These are phyloP conservation scores for Heterochromis multidens DNA, from an alignment of 2,113 vertebrate species.

Conservation along the genomic window DNA sequence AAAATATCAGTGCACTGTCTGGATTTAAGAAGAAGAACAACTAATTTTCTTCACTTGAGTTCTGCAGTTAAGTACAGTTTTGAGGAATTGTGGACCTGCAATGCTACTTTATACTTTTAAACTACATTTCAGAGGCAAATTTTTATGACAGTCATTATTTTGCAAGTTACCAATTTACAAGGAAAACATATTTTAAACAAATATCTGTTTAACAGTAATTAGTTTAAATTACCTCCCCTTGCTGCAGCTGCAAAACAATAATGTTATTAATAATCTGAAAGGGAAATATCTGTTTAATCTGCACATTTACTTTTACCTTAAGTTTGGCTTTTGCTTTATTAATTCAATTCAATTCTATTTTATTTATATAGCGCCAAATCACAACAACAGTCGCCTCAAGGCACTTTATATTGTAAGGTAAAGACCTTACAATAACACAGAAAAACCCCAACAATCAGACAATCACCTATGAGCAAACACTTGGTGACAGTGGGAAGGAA, in stretches of 20 bases:
- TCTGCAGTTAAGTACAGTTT: neutral
- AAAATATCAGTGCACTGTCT: slow-evolving; percentile 14
- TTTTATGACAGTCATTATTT: neutral
- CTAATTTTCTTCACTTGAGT: neutral
- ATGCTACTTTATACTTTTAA: neutral
- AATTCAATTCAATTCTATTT: too few species aligned
- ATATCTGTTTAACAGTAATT: neutral
- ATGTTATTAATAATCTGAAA: neutral
- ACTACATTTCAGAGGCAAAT: neutral
- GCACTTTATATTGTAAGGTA: too few species aligned
- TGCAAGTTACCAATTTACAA: neutral
- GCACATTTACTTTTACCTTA: neutral
- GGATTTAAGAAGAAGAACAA: neutral
- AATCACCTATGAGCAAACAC: too few species aligned
- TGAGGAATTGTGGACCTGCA: neutral
- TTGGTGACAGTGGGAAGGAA: too few species aligned
- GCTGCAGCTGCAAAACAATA: neutral
- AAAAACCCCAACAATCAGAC: too few species aligned
- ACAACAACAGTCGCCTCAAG: too few species aligned
- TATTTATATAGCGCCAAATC: too few species aligned
- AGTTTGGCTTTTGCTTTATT: neutral
- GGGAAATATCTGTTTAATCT: neutral
- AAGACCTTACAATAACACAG: too few species aligned
- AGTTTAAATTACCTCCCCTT: neutral
- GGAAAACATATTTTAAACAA: neutral